Evolutionary conservation across 1,140 invertebrate genomes (phyloP).

Genomic region (Cydia pomonella): DNA sequence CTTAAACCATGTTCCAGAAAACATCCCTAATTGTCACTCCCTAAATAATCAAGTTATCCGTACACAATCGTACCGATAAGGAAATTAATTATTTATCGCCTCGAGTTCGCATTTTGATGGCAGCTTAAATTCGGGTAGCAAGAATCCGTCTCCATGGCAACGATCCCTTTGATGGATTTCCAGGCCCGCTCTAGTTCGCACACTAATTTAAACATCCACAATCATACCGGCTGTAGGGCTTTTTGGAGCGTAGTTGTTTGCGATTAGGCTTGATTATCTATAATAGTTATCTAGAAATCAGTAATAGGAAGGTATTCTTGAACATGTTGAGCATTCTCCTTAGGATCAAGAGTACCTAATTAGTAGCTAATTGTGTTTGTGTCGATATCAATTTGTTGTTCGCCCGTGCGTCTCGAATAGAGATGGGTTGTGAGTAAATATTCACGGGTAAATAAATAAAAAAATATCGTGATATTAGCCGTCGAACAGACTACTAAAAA

Average conservation of each 20-base stretch:
- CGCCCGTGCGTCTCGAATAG: no score
- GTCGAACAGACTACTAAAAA: no score
- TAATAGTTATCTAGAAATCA: no score
- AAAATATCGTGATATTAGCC: no score
- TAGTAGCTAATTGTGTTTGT: no score
- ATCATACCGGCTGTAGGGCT: constrained; percentile 34
- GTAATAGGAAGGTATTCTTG: no score
- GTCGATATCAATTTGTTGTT: no score
- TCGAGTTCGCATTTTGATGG: constrained; percentile 59
- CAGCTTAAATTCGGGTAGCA: constrained; percentile 50
- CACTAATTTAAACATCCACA: constrained; percentile 44
- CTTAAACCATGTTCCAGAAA: constrained; percentile 3
- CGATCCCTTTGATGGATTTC: constrained; percentile 54
- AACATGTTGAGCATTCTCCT: no score
- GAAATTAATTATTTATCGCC: constrained; percentile 41
- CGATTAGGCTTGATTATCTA: not conserved
- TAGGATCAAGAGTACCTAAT: no score
- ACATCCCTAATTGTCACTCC: not conserved
- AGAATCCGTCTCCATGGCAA: constrained; percentile 59
- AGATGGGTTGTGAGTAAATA: no score
- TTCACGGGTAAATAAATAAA: no score
- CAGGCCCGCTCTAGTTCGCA: constrained; percentile 38
- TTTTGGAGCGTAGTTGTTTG: constrained; percentile 1
- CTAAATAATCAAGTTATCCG: constrained; percentile 29
- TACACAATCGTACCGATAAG: constrained; percentile 19